These are phyloP conservation scores for Podarcis siculus DNA, from an alignment of 2,797 vertebrate species.

Conservation along the genomic window DNA sequence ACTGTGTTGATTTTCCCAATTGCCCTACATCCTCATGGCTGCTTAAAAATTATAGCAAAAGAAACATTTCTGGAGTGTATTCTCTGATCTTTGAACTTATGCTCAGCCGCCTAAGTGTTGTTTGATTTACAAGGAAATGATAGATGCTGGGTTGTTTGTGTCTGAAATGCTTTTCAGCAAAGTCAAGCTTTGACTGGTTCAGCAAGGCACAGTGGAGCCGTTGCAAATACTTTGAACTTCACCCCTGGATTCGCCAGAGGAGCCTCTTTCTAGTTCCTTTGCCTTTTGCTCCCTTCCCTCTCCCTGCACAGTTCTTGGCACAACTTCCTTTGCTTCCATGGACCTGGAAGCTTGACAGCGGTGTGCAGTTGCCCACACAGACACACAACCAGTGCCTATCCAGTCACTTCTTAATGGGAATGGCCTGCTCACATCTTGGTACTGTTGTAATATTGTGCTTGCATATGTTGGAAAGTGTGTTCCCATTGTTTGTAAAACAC, in stretches of 20 bases:
- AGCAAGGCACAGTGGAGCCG: slow-evolving; percentile 22
- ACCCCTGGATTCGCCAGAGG: background rate
- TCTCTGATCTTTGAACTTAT: slow-evolving; percentile 48
- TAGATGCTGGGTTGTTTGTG: slow-evolving; percentile 46
- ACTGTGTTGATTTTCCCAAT: background rate
- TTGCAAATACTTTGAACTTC: slow-evolving; percentile 26
- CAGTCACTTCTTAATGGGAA: background rate
- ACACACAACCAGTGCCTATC: background rate
- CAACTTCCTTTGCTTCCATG: background rate
- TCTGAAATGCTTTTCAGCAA: slow-evolving; percentile 50
- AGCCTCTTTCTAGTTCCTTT: too few relatives aligned
- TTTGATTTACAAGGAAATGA: slow-evolving; percentile 65
- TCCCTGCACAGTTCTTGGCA: background rate
- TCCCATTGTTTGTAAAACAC: background rate
- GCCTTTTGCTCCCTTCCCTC: background rate
- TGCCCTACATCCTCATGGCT: slow-evolving; percentile 9
- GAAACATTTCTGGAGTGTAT: slow-evolving; percentile 41
- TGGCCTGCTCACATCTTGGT: background rate
- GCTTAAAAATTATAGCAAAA: slow-evolving; percentile 44
- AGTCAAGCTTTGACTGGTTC: slow-evolving; percentile 31
- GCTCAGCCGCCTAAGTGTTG: slow-evolving; percentile 42
- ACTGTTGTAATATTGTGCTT: background rate
- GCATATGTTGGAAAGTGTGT: background rate
- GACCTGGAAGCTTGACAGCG: background rate
- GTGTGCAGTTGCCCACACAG: background rate